Evolutionary conservation across 2,797 vertebrate species (phyloP).

Genomic region (Diplodus puntazzo): DNA sequence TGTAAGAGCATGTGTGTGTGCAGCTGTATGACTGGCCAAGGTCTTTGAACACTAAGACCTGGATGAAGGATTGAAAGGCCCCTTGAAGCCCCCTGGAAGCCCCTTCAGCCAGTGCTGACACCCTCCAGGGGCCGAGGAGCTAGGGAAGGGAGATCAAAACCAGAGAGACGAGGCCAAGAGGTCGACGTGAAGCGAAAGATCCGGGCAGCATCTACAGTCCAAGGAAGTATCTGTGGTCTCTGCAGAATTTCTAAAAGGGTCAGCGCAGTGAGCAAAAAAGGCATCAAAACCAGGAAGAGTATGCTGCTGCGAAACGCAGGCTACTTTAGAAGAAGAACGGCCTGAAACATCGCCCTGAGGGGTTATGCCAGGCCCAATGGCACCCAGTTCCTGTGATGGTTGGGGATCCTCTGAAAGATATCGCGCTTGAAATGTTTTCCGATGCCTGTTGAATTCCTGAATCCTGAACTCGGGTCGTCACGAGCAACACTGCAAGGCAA

Average conservation of each 20-base stretch:
- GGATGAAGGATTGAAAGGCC: constrained; percentile 90
- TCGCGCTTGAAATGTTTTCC: constrained; percentile 49
- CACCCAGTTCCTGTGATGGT: constrained; percentile 58
- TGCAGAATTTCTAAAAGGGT: constrained; percentile 80
- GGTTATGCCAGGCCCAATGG: constrained; percentile 62
- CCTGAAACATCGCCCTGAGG: constrained; percentile 67
- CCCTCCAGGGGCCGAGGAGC: constrained; percentile 92
- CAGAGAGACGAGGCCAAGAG: constrained; percentile 75
- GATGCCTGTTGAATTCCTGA: constrained; percentile 54
- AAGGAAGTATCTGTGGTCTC: constrained; percentile 77
- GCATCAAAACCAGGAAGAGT: constrained; percentile 69
- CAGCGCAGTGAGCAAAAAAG: constrained; percentile 65
- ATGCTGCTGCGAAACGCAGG: constrained; percentile 56
- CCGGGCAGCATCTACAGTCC: constrained; percentile 87
- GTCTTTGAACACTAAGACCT: constrained; percentile 89
- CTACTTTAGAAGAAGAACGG: constrained; percentile 50
- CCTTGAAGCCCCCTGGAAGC: constrained; percentile 94
- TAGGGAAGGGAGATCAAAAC: constrained; percentile 88
- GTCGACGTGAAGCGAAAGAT: constrained; percentile 77
- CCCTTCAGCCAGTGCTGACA: constrained; percentile 92
- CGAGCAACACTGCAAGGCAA: constrained; percentile 10
- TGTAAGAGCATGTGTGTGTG: constrained; percentile 45
- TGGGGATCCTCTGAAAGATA: constrained; percentile 39
- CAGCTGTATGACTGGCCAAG: constrained; percentile 90
- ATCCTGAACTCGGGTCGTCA: constrained; percentile 38